phyloP scores from a whole-genome alignment of 2,888 invertebrate genomes.

The Pheosia tremula region DNA sequence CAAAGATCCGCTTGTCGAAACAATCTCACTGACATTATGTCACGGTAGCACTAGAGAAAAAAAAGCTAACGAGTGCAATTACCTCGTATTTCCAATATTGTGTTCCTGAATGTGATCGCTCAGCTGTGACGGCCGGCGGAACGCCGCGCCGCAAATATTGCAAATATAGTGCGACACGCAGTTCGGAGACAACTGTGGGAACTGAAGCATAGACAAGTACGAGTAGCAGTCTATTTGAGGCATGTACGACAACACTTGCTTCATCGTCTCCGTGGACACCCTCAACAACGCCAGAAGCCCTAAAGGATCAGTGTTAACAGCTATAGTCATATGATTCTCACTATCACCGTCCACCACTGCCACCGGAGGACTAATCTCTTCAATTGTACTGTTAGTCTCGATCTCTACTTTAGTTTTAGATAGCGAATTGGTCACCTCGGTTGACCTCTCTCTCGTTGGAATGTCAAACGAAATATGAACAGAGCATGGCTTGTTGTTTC shows the following conservation, averaged over 20 bases:
- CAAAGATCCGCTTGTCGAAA: neutral
- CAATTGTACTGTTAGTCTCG: constrained; percentile 12
- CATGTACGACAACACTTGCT: constrained; percentile 59
- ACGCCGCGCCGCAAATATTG: constrained; percentile 67
- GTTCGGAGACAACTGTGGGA: constrained; percentile 25
- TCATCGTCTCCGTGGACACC: constrained; percentile 61
- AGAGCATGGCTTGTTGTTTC: constrained; percentile 37
- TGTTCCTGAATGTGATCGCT: constrained; percentile 65
- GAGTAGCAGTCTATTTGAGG: constrained; percentile 55
- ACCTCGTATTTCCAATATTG: constrained; percentile 58
- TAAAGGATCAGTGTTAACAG: constrained; percentile 74
- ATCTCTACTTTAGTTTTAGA: constrained; percentile 10
- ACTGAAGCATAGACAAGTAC: constrained; percentile 47
- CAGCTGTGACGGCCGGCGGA: constrained; percentile 57
- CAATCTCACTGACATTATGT: constrained; percentile 10
- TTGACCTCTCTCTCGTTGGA: constrained; percentile 62
- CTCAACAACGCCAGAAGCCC: constrained; percentile 59
- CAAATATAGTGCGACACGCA: constrained; percentile 52
- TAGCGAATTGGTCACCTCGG: constrained; percentile 57
- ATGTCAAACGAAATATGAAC: constrained; percentile 55
- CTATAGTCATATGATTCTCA: constrained; percentile 52
- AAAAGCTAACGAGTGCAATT: constrained; percentile 29
- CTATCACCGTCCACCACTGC: constrained; percentile 3
- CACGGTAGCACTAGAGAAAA: constrained; percentile 8
- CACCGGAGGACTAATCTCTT: constrained; percentile 28